These are phyloP conservation scores for Empis livida DNA, from an alignment of 2,888 invertebrate species.

Conservation along the genomic window DNA sequence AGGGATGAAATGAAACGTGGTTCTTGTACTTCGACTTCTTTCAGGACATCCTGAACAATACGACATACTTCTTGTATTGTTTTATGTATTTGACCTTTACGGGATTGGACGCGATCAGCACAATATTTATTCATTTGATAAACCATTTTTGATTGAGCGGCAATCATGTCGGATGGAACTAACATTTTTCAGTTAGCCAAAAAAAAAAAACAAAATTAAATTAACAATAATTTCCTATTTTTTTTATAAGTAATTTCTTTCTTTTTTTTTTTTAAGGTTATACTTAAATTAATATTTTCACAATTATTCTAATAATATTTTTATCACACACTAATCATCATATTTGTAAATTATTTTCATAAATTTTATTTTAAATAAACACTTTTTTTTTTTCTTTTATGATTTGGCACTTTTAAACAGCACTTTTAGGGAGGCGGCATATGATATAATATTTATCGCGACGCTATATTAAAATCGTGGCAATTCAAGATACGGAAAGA, in stretches of 20 bases:
- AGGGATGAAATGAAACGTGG: constrained; percentile 87
- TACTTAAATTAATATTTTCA: background rate
- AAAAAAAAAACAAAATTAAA: too few species aligned
- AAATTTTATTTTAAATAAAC: background rate
- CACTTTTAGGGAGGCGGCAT: constrained; percentile 7
- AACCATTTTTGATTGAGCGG: constrained; percentile 87
- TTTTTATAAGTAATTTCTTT: background rate
- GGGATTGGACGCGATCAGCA: constrained; percentile 76
- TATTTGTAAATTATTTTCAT: too few species aligned
- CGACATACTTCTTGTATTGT: constrained; percentile 84
- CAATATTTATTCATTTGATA: constrained; percentile 94
- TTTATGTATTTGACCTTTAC: constrained; percentile 77
- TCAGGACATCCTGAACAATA: constrained; percentile 87
- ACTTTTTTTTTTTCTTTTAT: too few species aligned
- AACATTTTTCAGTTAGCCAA: constrained; percentile 44
- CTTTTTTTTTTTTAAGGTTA: background rate
- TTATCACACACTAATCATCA: too few species aligned
- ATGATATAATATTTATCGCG: constrained; percentile 18
- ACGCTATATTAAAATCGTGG: constrained; percentile 4
- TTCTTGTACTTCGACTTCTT: constrained; percentile 92
- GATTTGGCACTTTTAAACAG: constrained; percentile 3
- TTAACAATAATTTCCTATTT: background rate
- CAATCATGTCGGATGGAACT: constrained; percentile 88
- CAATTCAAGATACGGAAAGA: constrained; percentile 7
- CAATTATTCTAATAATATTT: too few species aligned